phyloP scores from a whole-genome alignment of 2,888 invertebrate species.

The Parapristionchus giblindavisi region DNA sequence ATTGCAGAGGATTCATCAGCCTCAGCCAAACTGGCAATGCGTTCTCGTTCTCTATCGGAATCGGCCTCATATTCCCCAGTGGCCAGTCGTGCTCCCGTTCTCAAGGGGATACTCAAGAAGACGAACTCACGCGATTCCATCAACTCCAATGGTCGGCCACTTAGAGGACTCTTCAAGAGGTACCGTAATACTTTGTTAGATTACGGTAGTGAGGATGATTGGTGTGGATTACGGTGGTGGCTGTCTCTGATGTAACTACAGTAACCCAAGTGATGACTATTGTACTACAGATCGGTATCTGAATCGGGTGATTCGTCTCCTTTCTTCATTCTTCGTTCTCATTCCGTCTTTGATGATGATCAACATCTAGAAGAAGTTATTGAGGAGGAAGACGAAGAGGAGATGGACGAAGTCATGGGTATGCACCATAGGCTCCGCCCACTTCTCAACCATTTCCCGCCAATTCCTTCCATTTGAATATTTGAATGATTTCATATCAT shows the following conservation, averaged over 20 bases:
- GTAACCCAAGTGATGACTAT: neutral
- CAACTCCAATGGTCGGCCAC: neutral
- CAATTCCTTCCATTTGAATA: neutral
- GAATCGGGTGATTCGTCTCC: slow-evolving; percentile 22
- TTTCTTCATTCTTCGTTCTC: slow-evolving; percentile 27
- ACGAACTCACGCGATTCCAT: neutral
- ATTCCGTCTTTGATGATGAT: slow-evolving; percentile 15
- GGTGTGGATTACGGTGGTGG: neutral
- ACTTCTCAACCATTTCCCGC: too few relatives aligned
- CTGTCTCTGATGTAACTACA: neutral
- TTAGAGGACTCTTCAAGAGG: slow-evolving; percentile 31
- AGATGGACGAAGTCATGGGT: neutral
- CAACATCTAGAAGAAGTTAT: slow-evolving; percentile 10
- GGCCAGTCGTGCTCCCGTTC: neutral
- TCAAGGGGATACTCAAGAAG: slow-evolving; percentile 42
- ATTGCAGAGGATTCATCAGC: slow-evolving; percentile 28
- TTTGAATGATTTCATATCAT: neutral
- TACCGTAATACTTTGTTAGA: neutral
- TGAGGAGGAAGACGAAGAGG: too few relatives aligned
- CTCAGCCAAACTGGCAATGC: slow-evolving; percentile 23
- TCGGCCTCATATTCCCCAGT: slow-evolving; percentile 16
- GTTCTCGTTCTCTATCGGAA: slow-evolving; percentile 34
- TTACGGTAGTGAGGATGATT: neutral
- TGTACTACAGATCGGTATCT: slow-evolving; percentile 13
- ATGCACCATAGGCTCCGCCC: too few relatives aligned